Evolutionary conservation across 2,888 invertebrate genomes (phyloP).

Genomic region (Pilophorus perplexus): DNA sequence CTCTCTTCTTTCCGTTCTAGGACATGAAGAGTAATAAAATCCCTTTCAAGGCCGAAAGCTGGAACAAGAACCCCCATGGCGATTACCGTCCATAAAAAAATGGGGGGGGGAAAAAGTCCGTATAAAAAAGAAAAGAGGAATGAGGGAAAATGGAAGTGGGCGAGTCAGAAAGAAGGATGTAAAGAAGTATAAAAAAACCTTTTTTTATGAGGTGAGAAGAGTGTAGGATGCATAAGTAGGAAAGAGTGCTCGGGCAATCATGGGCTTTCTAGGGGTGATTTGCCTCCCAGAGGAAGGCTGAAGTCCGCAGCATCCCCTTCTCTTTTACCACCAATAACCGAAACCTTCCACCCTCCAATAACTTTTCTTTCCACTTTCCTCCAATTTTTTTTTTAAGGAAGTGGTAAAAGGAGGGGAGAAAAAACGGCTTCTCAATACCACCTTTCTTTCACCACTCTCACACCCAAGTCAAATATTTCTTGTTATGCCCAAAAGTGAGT

Average conservation of each 20-base stretch:
- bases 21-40: not conserved
- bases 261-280: constrained; percentile 1
- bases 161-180: not conserved
- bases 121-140: not conserved
- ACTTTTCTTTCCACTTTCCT: constrained; percentile 3
- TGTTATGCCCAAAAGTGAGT: not conserved
- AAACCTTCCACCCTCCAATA: constrained; percentile 22
- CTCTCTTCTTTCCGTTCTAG: no score
- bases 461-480: not conserved
- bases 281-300: constrained; percentile 1
- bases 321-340: constrained; percentile 1
- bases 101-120: not conserved
- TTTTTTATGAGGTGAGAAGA: constrained; percentile 3
- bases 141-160: not conserved
- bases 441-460: not conserved
- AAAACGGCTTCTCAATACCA: not conserved
- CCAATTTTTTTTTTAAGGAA: not conserved
- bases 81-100: not conserved
- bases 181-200: not conserved
- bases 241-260: constrained; percentile 14
- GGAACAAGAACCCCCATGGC: not conserved
- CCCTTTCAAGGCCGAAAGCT: not conserved
- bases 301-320: not conserved
- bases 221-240: constrained; percentile 19
- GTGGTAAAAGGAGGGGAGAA: not conserved